These are phyloP conservation scores for Muraenolepis orangiensis DNA, from an alignment of 2,797 vertebrate genomes.

Conservation along the genomic window DNA sequence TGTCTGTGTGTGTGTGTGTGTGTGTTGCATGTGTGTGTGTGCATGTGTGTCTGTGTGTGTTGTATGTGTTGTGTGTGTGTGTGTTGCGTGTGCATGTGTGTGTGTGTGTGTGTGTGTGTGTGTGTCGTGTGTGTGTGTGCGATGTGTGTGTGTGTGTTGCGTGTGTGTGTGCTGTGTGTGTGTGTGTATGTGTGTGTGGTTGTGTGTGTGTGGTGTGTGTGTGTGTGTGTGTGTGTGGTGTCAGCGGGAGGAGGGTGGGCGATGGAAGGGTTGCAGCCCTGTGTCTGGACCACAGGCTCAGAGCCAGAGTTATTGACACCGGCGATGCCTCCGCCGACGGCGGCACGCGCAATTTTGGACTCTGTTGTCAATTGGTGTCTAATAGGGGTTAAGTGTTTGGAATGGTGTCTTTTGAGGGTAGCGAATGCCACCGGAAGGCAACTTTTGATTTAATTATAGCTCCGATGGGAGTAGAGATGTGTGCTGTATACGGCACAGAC, in stretches of 20 bases:
- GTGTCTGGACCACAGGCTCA: slow-evolving; percentile 38
- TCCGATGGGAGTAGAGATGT: slow-evolving; percentile 48
- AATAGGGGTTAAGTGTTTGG: slow-evolving; percentile 71
- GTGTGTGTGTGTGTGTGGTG: no score
- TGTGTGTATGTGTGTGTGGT: no score
- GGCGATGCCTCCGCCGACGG: slow-evolving; percentile 52
- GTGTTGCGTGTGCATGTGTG: no score
- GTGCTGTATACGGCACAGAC: slow-evolving; percentile 20
- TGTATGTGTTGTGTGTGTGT: no score
- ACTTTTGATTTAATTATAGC: slow-evolving; percentile 65
- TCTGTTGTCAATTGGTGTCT: slow-evolving; percentile 61
- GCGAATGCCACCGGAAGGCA: slow-evolving; percentile 50
- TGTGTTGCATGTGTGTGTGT: no score
- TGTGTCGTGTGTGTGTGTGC: no score
- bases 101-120: no score
- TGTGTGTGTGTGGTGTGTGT: no score
- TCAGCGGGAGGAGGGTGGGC: background rate
- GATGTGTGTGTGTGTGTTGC: no score
- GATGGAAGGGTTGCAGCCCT: slow-evolving; percentile 22
- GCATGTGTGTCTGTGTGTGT: no score
- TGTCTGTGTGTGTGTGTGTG: no score
- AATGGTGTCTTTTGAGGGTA: slow-evolving; percentile 53
- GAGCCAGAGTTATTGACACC: slow-evolving; percentile 58
- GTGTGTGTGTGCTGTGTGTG: no score
- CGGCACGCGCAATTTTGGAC: slow-evolving; percentile 52